Conservation (phyloP, 2,888 invertebrate species). For the Apomyelois bistriatella region DNA sequence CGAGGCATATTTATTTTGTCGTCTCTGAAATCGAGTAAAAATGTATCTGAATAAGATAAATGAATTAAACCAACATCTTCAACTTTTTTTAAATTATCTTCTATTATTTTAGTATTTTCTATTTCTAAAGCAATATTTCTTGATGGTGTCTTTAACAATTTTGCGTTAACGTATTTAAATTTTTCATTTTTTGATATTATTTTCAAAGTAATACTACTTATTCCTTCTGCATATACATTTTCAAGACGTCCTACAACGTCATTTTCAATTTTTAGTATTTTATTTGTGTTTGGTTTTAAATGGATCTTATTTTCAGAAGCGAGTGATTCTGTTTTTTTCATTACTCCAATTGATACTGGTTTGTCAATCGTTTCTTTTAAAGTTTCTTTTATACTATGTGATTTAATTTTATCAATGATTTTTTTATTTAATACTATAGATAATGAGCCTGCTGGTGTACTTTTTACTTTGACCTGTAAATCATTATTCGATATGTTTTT, state of each 20-base stretch:
- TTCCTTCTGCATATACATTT: constrained; percentile 11
- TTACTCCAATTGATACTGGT: background rate
- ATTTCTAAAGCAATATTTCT: constrained; percentile 33
- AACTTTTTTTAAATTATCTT: constrained; percentile 22
- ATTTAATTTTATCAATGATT: constrained; percentile 22
- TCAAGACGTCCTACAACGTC: background rate
- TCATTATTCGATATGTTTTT: constrained; percentile 19
- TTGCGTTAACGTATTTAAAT: constrained; percentile 22
- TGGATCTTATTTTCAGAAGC: background rate
- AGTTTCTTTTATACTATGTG: background rate
- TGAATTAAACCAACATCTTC: constrained; percentile 30
- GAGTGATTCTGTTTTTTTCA: background rate
- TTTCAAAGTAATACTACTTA: constrained; percentile 20
- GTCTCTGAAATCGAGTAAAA: constrained; percentile 25
- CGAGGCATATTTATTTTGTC: constrained; percentile 11
- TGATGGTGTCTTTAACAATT: constrained; percentile 32
- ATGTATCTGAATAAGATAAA: constrained; percentile 26
- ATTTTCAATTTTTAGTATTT: background rate
- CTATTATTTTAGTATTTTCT: constrained; percentile 21
- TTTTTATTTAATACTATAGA: constrained; percentile 31
- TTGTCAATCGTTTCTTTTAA: background rate
- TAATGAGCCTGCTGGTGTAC: constrained; percentile 30
- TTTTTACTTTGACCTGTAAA: constrained; percentile 27
- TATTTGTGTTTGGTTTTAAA: background rate
- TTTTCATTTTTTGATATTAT: constrained; percentile 26